Evolutionary conservation across 2,888 invertebrate genomes (phyloP), one percentile per base, ranked within the genome.

Genomic region (Lochmaea capreae): DNA sequence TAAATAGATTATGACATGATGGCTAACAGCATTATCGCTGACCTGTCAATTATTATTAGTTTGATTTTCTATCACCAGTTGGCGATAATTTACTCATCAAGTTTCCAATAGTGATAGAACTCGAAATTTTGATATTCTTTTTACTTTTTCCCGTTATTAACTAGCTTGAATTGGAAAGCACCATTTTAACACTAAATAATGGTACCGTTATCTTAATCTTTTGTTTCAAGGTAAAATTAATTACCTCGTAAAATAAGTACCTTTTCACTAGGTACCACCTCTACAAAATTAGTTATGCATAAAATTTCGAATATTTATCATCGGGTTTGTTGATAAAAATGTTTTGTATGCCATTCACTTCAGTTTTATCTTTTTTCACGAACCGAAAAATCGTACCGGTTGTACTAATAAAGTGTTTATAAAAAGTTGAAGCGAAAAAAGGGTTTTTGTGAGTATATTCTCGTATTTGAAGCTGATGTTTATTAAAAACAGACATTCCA

Each of bases 291-390:
- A 46, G 46, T 46, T 46, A 46, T 46, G 46, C 46, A 18, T 33
- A n/a, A 16, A 61, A 39, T 33, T 16, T 10, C 59, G 14, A 33
- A 14, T 26, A 14, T 59, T 26, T 39, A 59, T 59, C 59, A 59
- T 12, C n/a, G 9, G 59, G 14, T 59, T 59, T 59, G 33, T 33
- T 59, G 59, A 59, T 59, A 59, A 59, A 33, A 2, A 33, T n/a
- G 26, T 59, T 33, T 59, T 26, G 6, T 12, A 14, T 5, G 14
- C 6, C 14, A 46, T 46, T 46, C 46, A 46, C 11, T 46, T 46
- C 14, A 12, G 46, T 46, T 46, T 46, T 46, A 4, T 14, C 11
- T 14, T 14, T 46, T 46, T 12, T 12, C 11, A 11, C 42, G 8
- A 11, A 46, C 46, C 4, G 14, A 46, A 46, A 46, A 46, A 4